Base-by-base conservation (phyloP, 1,140 invertebrate species). In the Lasioglossum baleicum region DNA sequence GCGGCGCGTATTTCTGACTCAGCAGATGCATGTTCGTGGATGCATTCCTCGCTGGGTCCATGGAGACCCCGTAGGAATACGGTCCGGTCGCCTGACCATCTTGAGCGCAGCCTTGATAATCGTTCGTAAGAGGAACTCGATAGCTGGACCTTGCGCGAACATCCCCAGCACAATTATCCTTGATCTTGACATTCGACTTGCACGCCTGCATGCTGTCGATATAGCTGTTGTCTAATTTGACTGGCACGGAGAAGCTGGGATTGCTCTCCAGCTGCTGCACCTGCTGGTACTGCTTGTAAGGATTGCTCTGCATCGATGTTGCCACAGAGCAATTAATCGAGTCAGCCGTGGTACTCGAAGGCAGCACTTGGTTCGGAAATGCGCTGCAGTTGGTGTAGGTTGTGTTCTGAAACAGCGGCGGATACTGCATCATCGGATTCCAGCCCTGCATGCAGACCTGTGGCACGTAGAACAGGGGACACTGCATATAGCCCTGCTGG, bases 391-490 rank as follows among this genome's bases (percentile, higher is more conserved):
- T 80, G 40, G 42, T 31, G 15, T 48, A 83, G 0, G 81, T 11
- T 2, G 83, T 6, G 68, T 75, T 84, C 56, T 83, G 70, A 6
- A 80, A 22, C 7, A 78, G 69, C 3, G 77, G 11, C 5, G 82
- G 42, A 44, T 84, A 85, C 10, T 84, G 82, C 11, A 84, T 4
- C 17, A 84, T 44, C 0, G 83, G 60, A 20, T 85, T 85, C 82
- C 78, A 81, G 5, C 31, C 69, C 69, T 85, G 83, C 83, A 85
- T 77, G 11, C 74, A 84, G 8, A 75, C 10, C 1, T 65, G 58
- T 13, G 70, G 73, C 17, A 83, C 53, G 44, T 74, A 85, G 10
- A 67, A 53, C 40, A 84, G 2, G 5, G 83, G 73, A n/a, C 77
- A 77, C 22, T 71, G 64, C 20, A 76, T 2, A 8, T 76, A 84